A percentile compares a stretch with the other conserved stretches of the same genome.
These are phyloP conservation scores for Mantis religiosa DNA, from an alignment of 2,888 invertebrate species.

Conservation along the genomic window DNA sequence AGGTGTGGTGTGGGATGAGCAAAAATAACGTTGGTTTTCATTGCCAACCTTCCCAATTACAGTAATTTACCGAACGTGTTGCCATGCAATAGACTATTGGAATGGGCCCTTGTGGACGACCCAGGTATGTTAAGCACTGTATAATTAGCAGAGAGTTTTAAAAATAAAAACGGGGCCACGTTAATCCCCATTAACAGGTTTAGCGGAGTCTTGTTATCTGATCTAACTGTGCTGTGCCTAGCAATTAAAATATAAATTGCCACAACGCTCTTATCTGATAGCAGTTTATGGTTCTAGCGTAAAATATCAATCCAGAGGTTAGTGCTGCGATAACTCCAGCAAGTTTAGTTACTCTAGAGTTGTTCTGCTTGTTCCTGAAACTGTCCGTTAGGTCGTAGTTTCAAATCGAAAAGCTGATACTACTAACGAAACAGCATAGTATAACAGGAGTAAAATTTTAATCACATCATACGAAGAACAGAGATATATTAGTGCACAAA, in stretches of 20 bases:
- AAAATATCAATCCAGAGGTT: neutral
- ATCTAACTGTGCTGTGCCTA: neutral
- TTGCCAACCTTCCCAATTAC: neutral
- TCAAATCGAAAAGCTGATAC: neutral
- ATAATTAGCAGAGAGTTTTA: neutral
- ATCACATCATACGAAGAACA: no score
- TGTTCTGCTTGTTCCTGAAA: neutral
- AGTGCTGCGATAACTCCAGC: neutral
- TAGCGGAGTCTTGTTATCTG: neutral
- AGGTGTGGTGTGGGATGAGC: neutral
- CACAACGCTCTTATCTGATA: neutral
- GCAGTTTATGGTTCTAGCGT: neutral
- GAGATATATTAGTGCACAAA: no score
- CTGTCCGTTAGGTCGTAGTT: neutral
- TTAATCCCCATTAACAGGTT: neutral
- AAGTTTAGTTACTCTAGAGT: neutral
- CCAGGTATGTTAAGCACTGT: neutral
- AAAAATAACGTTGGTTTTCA: neutral
- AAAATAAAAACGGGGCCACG: neutral
- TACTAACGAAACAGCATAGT: neutral
- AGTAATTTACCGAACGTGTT: neutral
- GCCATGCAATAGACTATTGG: neutral
- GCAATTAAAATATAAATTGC: neutral
- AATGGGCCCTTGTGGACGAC: neutral
- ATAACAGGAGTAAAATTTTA: neutral